Base-by-base conservation (phyloP, 2,888 invertebrate species). In the Apotomis turbidana region DNA sequence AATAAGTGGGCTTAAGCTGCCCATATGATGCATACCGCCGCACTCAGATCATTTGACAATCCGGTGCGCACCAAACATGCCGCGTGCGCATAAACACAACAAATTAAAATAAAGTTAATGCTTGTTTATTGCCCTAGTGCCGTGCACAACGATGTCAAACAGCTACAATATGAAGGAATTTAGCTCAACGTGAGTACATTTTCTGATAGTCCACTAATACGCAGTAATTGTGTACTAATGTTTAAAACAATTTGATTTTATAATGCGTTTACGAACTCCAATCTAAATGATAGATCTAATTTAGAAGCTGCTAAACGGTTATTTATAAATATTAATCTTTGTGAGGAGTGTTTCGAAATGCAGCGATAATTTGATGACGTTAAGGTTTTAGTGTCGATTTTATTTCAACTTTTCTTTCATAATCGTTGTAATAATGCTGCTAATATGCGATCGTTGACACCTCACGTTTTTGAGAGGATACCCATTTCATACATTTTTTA, bases 91-190 rank as follows among this genome's bases (percentile, higher is more conserved):
- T 73, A 78, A 76, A 78, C 76, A 77, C 75, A 80, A 76, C 71
- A 82, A 80, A 80, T 78, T 78, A 79, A 83, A 81, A 80, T 67
- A 77, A 76, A 55, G 12, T 66, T 59, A 74, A 77, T 74, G 72
- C 71, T 67, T 61, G 70, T 66, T 49, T 70, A 74, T 67, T 73
- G 73, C 71, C 51, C 36, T 63, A 70, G 73, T 77, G 63, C 52
- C 57, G 66, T 61, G 44, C 55, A 78, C 80, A 84, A 85, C 78
- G 78, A 93, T 92, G 93, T 77, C 91, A 68, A 86, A 93, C 78
- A 89, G 83, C 80, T 92, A 90, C 78, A 91, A 87, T 66, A 91
- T 93, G 92, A 93, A 91, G 85, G 90, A 93, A 70, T 93, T 91
- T 76, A 92, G 93, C 79, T 93, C 93, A 10, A 93, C 91, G 93